Conservation (phyloP, 2,797 vertebrate species). For the Liasis olivaceus region DNA sequence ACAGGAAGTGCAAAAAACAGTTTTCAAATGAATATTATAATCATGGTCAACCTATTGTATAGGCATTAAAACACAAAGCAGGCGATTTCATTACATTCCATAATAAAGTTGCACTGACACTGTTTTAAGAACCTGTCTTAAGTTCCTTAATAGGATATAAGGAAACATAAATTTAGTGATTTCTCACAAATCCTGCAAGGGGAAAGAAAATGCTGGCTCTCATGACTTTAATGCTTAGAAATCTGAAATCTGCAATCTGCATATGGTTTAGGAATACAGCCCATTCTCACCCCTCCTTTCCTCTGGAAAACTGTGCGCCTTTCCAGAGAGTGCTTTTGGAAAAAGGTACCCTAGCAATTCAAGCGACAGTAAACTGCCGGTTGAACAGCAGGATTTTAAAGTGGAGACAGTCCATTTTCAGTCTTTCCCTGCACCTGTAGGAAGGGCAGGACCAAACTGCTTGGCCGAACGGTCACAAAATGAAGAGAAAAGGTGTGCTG, state of each 20-base stretch:
- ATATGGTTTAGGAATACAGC: neutral
- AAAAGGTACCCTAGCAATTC: neutral
- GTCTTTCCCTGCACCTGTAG: no score
- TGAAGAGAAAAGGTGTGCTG: neutral
- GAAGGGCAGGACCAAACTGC: neutral
- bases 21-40: neutral
- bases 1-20: neutral
- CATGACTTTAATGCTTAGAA: neutral
- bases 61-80: neutral
- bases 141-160: neutral
- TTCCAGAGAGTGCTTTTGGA: neutral
- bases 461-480: neutral
- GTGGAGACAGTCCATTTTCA: neutral
- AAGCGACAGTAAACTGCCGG: neutral
- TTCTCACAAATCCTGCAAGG: neutral
- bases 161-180: neutral
- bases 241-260: neutral
- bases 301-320: neutral
- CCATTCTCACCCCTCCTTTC: no score
- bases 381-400: neutral
- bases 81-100: neutral
- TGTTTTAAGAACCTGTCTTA: neutral
- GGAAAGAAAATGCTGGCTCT: neutral
- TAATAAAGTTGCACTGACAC: neutral
- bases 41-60: neutral